Base-by-base conservation (phyloP, 2,113 vertebrate genomes). In the Megaleporinus macrocephalus region DNA sequence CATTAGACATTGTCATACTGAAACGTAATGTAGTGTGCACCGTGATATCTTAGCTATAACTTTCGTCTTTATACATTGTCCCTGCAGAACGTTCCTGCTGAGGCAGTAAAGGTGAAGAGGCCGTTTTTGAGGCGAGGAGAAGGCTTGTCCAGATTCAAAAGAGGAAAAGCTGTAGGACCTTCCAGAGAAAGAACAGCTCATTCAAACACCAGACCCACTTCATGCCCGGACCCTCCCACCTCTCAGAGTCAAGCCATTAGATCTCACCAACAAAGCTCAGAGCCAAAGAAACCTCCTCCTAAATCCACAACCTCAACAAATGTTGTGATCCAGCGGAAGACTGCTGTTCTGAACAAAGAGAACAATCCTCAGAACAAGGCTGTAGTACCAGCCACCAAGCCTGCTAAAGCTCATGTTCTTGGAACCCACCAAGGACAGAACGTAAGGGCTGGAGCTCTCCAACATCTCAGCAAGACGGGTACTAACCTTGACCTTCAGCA, bases 61-160 rank as follows among this genome's bases (percentile, higher is more conserved):
- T 18, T 51, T 16, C 16, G 14, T 14, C 49, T 16, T 71, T 33
- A 55, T 51, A 14, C 29, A 9, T 65, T 7, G 20, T 0, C 26
- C 18, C 26, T 20, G 11, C 75, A 79, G 81, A 84, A 11, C 10
- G 26, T 62, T 29, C 79, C 76, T 62, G 27, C 62, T 29, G 79
- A 80, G 24, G 73, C 73, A 0, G 73, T 29, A 0, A 94, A 88
- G 86, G 84, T 81, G 44, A 99, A 96, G 89, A 94, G 92, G 55
- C 91, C 95, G 4, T 99, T 98, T 85, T 92, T 99, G 82, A 98
- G 93, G 87, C 93, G 95, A 86, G 96, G 98, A 59, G 93, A 97
- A 87, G 98, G 97, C 55, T 94, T 99, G 87, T 91, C 88, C 53
- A 95, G 98, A 73, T 98, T 97, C 86, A 93, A 86, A 84, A 93